These are phyloP conservation scores for Rhodophaea formosa DNA, from an alignment of 2,888 invertebrate species.

Conservation along the genomic window DNA sequence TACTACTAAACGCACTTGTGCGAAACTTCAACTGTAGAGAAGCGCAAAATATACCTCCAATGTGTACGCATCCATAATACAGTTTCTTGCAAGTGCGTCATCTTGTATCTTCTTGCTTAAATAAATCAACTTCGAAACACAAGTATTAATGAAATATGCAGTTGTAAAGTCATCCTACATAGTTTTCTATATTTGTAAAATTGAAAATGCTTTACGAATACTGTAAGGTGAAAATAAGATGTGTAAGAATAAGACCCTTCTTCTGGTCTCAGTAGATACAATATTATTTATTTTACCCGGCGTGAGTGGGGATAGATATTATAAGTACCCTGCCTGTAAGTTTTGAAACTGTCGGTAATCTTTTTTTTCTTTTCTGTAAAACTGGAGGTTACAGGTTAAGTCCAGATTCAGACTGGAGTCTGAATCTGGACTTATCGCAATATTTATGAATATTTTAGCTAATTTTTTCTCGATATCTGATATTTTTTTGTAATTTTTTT, in stretches of 20 bases:
- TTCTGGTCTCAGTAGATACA: conserved; percentile 27
- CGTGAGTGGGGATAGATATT: neutral
- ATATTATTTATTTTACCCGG: neutral
- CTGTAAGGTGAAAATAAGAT: conserved; percentile 31
- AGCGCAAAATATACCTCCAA: too few relatives aligned
- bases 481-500: too few relatives aligned
- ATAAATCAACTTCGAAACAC: conserved; percentile 15
- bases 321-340: neutral
- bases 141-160: neutral
- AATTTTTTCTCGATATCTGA: too few relatives aligned
- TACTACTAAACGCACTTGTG: neutral
- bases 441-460: too few relatives aligned
- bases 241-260: conserved; percentile 12
- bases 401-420: too few relatives aligned
- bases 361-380: too few relatives aligned
- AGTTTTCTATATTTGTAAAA: conserved; percentile 63
- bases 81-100: too few relatives aligned
- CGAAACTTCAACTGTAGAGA: too few relatives aligned
- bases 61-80: too few relatives aligned
- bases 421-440: too few relatives aligned
- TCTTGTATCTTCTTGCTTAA: conserved; percentile 11
- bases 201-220: conserved; percentile 36
- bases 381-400: too few relatives aligned
- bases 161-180: conserved; percentile 34
- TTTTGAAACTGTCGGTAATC: neutral